Percentiles rank a stretch among this genome's conserved stretches.
Evolutionary conservation across 2,888 invertebrate genomes (phyloP).

Genomic region (Gortyna flavago): DNA sequence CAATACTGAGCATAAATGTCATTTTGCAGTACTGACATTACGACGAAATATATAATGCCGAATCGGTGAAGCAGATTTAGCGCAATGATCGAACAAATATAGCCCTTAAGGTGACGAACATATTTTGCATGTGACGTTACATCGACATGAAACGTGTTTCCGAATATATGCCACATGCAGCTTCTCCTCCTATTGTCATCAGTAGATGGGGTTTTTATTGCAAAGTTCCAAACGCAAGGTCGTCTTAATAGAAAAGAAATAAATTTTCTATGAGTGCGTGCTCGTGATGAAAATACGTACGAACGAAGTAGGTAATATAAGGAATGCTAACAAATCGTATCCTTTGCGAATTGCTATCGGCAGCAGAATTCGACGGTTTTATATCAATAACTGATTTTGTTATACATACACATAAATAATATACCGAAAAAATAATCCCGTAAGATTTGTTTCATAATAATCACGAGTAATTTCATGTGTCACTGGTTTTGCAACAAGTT

Average conservation of each 20-base stretch:
- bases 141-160: slow-evolving; percentile 19
- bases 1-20: too few relatives aligned
- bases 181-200: slow-evolving; percentile 50
- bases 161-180: slow-evolving; percentile 39
- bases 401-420: neutral
- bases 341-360: slow-evolving; percentile 21
- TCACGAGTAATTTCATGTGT: slow-evolving; percentile 51
- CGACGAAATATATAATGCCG: neutral
- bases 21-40: neutral
- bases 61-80: neutral
- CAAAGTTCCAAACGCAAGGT: slow-evolving; percentile 44
- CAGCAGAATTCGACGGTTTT: slow-evolving; percentile 8
- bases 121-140: neutral
- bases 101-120: too few relatives aligned
- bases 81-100: neutral
- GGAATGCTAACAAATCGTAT: slow-evolving; percentile 37
- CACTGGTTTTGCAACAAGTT: slow-evolving; percentile 49
- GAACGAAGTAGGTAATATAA: slow-evolving; percentile 15
- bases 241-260: slow-evolving; percentile 55
- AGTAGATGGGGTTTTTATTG: slow-evolving; percentile 62
- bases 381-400: slow-evolving; percentile 7
- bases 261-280: slow-evolving; percentile 48
- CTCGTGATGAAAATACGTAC: slow-evolving; percentile 42
- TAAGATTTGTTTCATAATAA: slow-evolving; percentile 41
- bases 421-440: slow-evolving; percentile 19